Evolutionary conservation across 2,113 vertebrate genomes (phyloP).

Genomic region (Brachyistius frenatus): DNA sequence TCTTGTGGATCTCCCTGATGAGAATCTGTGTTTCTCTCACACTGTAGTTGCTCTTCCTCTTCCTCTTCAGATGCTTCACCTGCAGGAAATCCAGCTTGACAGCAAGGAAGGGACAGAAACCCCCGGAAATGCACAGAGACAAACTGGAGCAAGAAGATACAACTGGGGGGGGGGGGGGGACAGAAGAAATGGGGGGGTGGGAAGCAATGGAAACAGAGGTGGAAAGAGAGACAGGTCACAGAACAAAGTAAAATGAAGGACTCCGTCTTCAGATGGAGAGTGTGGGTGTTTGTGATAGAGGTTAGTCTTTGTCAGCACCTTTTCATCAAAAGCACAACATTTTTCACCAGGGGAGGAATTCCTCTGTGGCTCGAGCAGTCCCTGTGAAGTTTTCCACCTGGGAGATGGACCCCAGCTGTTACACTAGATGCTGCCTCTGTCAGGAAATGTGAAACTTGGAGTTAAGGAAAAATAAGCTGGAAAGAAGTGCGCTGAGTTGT

Average conservation of each 20-base stretch:
- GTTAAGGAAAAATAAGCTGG: constrained; percentile 6
- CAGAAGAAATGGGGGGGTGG: background rate
- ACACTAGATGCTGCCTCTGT: constrained; percentile 2
- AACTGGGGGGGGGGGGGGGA: background rate
- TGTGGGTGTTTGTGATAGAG: constrained; percentile 18
- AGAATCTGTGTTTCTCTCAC: constrained; percentile 95
- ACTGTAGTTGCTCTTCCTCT: constrained; percentile 97
- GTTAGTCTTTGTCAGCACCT: constrained; percentile 2
- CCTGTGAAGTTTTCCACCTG: constrained; percentile 31
- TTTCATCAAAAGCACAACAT: constrained; percentile 15
- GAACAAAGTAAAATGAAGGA: background rate
- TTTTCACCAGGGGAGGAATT: constrained; percentile 31
- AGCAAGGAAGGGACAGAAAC: constrained; percentile 20
- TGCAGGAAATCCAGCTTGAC: constrained; percentile 84
- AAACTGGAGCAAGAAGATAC: constrained; percentile 4
- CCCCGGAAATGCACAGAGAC: constrained; percentile 23
- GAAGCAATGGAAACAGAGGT: background rate
- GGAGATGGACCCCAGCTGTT: constrained; percentile 32
- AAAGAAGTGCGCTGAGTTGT: constrained; percentile 2
- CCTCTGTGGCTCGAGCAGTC: constrained; percentile 13
- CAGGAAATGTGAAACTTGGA: constrained; percentile 12
- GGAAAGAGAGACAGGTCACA: constrained; percentile 10
- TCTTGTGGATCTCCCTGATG: constrained; percentile 93
- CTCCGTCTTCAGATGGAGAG: constrained; percentile 7
- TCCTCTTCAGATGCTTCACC: constrained; percentile 95